Evolutionary conservation across 2,797 vertebrate species (phyloP).

Genomic region (Molossus molossus): DNA sequence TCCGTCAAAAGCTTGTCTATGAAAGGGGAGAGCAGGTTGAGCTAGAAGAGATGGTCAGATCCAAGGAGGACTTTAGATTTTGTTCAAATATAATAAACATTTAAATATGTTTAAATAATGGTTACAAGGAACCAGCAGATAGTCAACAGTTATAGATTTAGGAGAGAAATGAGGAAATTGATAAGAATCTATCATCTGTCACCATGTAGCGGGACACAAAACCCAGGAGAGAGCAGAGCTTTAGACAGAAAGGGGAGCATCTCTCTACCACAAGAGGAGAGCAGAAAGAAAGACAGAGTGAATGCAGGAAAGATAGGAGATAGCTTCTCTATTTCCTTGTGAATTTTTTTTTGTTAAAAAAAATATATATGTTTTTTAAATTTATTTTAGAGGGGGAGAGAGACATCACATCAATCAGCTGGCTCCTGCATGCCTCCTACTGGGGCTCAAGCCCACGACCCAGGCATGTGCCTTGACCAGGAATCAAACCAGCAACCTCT

Average conservation of each 20-base stretch:
- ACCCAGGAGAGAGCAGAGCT: background rate
- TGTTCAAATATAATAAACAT: conserved; percentile 33
- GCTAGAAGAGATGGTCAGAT: background rate
- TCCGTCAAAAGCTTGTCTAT: background rate
- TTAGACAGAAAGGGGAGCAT: background rate
- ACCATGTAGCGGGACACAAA: background rate
- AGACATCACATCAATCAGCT: too few species aligned
- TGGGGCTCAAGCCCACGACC: too few species aligned
- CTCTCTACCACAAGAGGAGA: background rate
- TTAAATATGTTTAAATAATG: background rate
- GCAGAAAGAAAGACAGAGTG: background rate
- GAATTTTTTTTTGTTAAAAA: background rate
- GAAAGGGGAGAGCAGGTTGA: background rate
- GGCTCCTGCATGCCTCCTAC: too few species aligned
- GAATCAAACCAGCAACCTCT: too few species aligned
- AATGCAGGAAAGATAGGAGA: background rate
- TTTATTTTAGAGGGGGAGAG: too few species aligned
- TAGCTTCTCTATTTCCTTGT: background rate
- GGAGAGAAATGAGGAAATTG: background rate
- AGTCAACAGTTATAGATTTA: background rate
- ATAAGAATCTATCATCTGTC: background rate
- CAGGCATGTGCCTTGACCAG: too few species aligned
- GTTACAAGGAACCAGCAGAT: background rate
- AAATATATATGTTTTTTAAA: too few species aligned
- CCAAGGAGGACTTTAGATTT: background rate